Percentiles rank a stretch among this genome's conserved stretches.
These are phyloP conservation scores for Pantherophis guttatus DNA, from an alignment of 2,113 vertebrate genomes.

Conservation along the genomic window DNA sequence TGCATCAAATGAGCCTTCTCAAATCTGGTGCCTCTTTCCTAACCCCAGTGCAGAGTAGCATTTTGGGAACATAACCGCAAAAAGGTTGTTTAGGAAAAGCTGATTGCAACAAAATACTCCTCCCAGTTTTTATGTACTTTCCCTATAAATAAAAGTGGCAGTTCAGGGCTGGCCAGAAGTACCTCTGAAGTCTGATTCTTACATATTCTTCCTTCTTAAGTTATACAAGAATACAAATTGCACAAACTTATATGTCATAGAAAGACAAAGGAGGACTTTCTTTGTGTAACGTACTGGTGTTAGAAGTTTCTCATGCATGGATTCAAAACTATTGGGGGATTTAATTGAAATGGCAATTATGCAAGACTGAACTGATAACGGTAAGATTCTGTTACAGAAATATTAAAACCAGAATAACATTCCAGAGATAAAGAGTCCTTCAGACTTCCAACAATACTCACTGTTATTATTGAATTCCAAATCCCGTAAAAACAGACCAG, in stretches of 20 bases:
- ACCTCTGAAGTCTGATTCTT: constrained; percentile 21
- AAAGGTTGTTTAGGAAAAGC: not conserved
- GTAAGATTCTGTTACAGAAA: constrained; percentile 30
- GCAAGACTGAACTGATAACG: not conserved
- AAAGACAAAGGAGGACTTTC: not conserved
- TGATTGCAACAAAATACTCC: not conserved
- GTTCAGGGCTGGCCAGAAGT: not conserved
- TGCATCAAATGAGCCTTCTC: not conserved
- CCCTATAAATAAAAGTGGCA: not conserved
- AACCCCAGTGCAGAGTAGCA: not conserved
- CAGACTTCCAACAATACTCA: constrained; percentile 52
- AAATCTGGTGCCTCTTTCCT: not conserved
- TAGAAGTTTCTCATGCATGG: not conserved
- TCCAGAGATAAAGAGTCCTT: constrained; percentile 26
- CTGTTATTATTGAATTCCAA: constrained; percentile 64
- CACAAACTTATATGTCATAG: not conserved
- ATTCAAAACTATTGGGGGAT: not conserved
- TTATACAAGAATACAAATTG: constrained; percentile 20
- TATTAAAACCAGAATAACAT: constrained; percentile 17
- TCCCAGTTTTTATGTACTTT: not conserved
- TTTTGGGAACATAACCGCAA: not conserved
- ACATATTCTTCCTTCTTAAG: not conserved
- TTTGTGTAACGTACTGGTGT: not conserved
- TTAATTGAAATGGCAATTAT: accelerated
- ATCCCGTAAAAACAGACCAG: constrained; percentile 34